phyloP scores from a whole-genome alignment of 2,113 vertebrate species.

The Pogonocichla stellata region DNA sequence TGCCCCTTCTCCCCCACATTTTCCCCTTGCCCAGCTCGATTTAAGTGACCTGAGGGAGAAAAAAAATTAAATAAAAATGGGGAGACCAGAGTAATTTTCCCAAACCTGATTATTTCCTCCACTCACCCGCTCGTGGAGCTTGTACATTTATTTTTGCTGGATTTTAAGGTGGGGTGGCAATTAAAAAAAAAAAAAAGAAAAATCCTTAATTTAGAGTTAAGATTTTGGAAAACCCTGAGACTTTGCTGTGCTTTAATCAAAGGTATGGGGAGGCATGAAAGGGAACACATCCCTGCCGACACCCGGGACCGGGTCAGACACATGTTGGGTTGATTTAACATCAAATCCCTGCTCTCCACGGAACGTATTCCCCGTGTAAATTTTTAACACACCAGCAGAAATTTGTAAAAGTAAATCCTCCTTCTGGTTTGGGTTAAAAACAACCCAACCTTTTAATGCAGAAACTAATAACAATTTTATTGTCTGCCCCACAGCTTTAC shows the following conservation, averaged over 20 bases:
- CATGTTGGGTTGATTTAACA: constrained; percentile 38
- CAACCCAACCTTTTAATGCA: constrained; percentile 42
- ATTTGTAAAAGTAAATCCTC: constrained; percentile 42
- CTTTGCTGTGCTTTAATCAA: neutral
- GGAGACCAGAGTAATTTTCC: neutral
- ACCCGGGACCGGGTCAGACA: neutral
- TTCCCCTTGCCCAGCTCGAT: neutral
- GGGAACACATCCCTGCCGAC: neutral
- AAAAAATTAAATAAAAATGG: rapidly evolving
- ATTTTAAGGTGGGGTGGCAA: neutral
- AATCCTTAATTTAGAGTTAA: neutral
- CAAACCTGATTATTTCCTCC: neutral
- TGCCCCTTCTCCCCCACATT: neutral
- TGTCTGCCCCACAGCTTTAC: constrained; percentile 35
- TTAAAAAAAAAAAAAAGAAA: neutral
- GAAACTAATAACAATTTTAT: constrained; percentile 46
- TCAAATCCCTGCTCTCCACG: neutral
- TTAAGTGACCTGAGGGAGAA: neutral
- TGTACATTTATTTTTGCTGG: rapidly evolving
- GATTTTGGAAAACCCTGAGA: neutral
- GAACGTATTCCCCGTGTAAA: neutral
- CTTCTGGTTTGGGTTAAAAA: constrained; percentile 57
- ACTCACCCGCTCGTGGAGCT: neutral
- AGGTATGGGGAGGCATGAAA: neutral
- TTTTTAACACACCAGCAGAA: constrained; percentile 11